Evolutionary conservation across 1,140 invertebrate species (phyloP), one percentile per base, ranked within the genome.

Genomic region (Drosophila tani): DNA sequence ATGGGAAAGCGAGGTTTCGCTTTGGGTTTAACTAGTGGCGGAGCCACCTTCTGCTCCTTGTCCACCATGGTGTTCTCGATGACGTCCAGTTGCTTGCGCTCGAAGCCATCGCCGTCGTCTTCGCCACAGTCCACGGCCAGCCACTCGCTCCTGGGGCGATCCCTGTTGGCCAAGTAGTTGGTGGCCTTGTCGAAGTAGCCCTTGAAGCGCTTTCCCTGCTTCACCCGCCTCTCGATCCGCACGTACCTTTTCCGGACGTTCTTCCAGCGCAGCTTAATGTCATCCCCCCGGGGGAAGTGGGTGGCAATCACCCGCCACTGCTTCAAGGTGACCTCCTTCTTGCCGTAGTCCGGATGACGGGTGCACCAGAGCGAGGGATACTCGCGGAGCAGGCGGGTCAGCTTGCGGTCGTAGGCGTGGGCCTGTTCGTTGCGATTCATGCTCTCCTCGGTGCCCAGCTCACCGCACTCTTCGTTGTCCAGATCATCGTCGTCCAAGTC

Each of bases 131-230:
- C 88, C 0, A 91, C 82, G 0, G 67, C 59, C 11, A 73, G 35
- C 91, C 91, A 92, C 15, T 92, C 77, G 43, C 77, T 75, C 17
- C 71, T 55, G 1, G 91, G 64, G 5, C 82, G 68, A 50, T 92
- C 88, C 7, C 91, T 74, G 56, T 92, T 92, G 35, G 79, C 78
- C 69, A 92, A 57, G 55, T 91, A 92, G 17, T 91, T 91, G n/a
- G 91, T 92, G 17, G 91, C 88, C 58, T 92, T 92, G 41, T 92
- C 91, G 12, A 92, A 92, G 15, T 92, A 92, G n/a, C 91, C 91
- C 29, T 91, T 92, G 7, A 92, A 92, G 5, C 91, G 91, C 56
- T 91, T 92, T 0, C 91, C 91, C 35, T 80, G 75, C 24, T 81
- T 82, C 5, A 90, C 43, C 0, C 91, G 75, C 3, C 88, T 66